Evolutionary conservation across 2,797 vertebrate species (phyloP).

Genomic region (Eulemur coronatus): DNA sequence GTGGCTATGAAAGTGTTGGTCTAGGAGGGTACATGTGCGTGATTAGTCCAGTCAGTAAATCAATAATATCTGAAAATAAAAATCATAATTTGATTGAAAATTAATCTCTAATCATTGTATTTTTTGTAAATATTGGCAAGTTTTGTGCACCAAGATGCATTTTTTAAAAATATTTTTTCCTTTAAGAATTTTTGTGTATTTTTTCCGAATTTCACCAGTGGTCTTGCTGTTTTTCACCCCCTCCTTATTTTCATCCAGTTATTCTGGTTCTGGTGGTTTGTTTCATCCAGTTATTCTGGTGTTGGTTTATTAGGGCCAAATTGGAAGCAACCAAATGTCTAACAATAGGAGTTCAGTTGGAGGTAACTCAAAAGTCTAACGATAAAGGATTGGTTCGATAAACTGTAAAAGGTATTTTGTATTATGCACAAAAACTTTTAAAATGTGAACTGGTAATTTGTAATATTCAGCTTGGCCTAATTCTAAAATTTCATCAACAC

Average conservation of each 20-base stretch:
- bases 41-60: background rate
- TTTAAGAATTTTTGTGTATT: background rate
- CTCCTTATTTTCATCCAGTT: background rate
- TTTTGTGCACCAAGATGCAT: background rate
- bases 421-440: background rate
- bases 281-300: background rate
- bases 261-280: background rate
- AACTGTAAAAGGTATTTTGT: background rate
- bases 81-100: background rate
- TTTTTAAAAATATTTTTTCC: background rate
- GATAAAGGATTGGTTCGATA: background rate
- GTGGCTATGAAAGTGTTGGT: fast-evolving
- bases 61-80: background rate
- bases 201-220: background rate
- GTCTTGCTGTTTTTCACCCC: background rate
- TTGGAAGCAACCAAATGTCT: background rate
- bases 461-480: background rate
- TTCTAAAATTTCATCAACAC: background rate
- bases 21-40: fast-evolving
- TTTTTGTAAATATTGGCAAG: background rate
- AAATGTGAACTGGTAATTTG: background rate
- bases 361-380: background rate
- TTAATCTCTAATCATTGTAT: background rate
- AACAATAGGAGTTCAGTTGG: background rate
- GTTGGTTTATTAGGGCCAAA: background rate